A percentile compares a stretch with the other conserved stretches of the same genome.
Evolutionary conservation across 2,797 vertebrate species (phyloP).

Genomic region (Rousettus madagascariensis): DNA sequence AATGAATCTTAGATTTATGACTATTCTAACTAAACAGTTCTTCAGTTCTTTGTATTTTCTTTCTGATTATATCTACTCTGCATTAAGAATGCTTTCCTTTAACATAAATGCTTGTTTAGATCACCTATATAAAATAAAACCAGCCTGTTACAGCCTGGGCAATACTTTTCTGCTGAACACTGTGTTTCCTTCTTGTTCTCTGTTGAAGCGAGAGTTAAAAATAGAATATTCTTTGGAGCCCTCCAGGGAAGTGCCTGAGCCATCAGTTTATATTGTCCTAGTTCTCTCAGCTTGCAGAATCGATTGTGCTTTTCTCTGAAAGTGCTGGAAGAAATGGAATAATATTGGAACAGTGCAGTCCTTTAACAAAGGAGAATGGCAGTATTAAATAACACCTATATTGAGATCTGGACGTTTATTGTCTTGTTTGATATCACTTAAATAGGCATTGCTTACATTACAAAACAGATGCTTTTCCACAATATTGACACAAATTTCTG

Average conservation of each 20-base stretch:
- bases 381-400: constrained; percentile 63
- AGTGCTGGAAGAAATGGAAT: constrained; percentile 83
- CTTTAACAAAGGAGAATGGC: constrained; percentile 62
- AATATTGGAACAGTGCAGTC: constrained; percentile 67
- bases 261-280: constrained; percentile 83
- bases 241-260: constrained; percentile 78
- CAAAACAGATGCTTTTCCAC: background rate
- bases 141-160: constrained; percentile 70
- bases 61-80: constrained; percentile 59
- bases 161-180: constrained; percentile 81
- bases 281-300: constrained; percentile 84
- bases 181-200: constrained; percentile 86
- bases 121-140: constrained; percentile 67
- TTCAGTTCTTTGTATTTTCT: constrained; percentile 54
- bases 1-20: constrained; percentile 32
- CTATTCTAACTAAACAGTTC: constrained; percentile 15
- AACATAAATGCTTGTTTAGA: constrained; percentile 51
- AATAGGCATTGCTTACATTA: constrained; percentile 15
- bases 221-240: constrained; percentile 84
- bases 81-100: constrained; percentile 62
- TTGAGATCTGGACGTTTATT: constrained; percentile 14
- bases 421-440: constrained; percentile 18
- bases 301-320: constrained; percentile 83
- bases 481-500: background rate
- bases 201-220: constrained; percentile 89